Evolutionary conservation across 2,797 vertebrate species (phyloP).

Genomic region (Pagetopsis macropterus): DNA sequence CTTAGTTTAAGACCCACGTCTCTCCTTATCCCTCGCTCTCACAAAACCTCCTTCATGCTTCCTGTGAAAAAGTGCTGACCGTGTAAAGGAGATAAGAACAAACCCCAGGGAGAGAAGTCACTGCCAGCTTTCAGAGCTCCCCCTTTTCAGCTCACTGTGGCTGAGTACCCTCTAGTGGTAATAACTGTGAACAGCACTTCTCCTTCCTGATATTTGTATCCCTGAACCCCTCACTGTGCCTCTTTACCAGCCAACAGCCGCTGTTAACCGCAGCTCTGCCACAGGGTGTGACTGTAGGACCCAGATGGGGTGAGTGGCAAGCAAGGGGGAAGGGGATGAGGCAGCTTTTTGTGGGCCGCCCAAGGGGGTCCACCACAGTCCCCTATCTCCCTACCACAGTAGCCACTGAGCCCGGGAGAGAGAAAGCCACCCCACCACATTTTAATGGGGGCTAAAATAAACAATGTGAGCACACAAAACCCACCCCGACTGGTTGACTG

Average conservation of each 20-base stretch:
- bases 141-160: conserved; percentile 51
- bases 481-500: conserved; percentile 75
- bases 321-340: conserved; percentile 52
- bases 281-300: conserved; percentile 74
- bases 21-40: conserved; percentile 13
- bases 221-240: conserved; percentile 58
- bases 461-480: conserved; percentile 77
- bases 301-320: conserved; percentile 71
- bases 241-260: conserved; percentile 71
- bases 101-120: conserved; percentile 17
- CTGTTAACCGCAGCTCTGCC: conserved; percentile 77
- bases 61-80: conserved; percentile 73
- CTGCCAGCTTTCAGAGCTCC: conserved; percentile 7
- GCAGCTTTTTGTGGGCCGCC: conserved; percentile 71
- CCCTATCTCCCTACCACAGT: conserved; percentile 78
- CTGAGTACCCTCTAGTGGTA: conserved; percentile 76
- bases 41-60: conserved; percentile 44
- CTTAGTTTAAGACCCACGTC: conserved; percentile 45
- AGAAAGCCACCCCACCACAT: conserved; percentile 77
- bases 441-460: conserved; percentile 81
- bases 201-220: conserved; percentile 17
- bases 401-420: conserved; percentile 77
- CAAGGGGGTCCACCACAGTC: conserved; percentile 77
- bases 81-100: conserved; percentile 65
- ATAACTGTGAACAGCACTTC: conserved; percentile 9